These are phyloP conservation scores for Drosophila burlai DNA, from an alignment of 1,140 invertebrate species.

Conservation along the genomic window DNA sequence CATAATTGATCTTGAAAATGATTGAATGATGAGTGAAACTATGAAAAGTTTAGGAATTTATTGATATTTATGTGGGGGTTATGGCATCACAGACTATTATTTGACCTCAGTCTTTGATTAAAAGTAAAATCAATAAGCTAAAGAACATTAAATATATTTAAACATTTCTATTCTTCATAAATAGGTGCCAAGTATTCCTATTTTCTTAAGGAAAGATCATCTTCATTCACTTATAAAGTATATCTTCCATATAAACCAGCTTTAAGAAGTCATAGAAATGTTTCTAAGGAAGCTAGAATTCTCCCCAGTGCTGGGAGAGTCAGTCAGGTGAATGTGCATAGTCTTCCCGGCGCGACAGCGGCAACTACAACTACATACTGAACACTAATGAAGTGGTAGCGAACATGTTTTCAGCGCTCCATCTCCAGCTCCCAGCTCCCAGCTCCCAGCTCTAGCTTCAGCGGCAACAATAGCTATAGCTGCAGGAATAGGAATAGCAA, in stretches of 20 bases:
- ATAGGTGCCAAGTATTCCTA: neutral
- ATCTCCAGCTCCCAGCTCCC: neutral
- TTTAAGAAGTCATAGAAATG: neutral
- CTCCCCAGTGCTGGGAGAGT: constrained; percentile 15
- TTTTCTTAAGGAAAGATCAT: neutral
- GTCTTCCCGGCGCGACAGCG: constrained; percentile 42
- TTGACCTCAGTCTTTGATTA: neutral
- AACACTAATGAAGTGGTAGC: constrained; percentile 67
- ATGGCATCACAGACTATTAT: neutral
- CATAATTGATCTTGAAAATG: constrained; percentile 19
- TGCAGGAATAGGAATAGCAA: constrained; percentile 13
- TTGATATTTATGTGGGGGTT: neutral
- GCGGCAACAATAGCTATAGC: constrained; percentile 23
- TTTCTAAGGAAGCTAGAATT: neutral
- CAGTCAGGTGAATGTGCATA: constrained; percentile 61
- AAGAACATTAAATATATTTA: neutral
- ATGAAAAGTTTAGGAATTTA: neutral
- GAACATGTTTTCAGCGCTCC: constrained; percentile 54
- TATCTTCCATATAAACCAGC: neutral
- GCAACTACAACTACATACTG: constrained; percentile 60
- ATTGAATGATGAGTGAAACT: constrained; percentile 4
- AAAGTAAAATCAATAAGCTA: neutral
- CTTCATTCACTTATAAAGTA: neutral
- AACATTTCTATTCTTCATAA: neutral
- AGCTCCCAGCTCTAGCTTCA: neutral